Conservation (phyloP, 1,140 invertebrate species). For the Oryzaephilus surinamensis region DNA sequence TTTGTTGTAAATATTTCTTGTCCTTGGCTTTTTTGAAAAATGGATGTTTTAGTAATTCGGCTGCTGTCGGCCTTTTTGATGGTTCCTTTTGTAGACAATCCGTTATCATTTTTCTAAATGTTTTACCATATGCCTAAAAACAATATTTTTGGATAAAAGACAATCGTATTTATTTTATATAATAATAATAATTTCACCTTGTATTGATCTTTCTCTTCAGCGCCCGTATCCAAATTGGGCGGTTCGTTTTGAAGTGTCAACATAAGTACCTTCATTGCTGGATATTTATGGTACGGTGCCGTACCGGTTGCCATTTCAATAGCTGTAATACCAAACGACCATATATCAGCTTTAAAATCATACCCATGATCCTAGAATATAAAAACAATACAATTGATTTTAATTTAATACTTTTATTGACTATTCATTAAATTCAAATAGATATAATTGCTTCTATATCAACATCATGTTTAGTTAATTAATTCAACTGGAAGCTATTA, state of each 20-base stretch:
- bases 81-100: constrained; percentile 95
- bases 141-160: neutral
- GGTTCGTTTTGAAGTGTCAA: constrained; percentile 97
- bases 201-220: constrained; percentile 96
- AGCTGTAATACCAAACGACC: constrained; percentile 98
- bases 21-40: constrained; percentile 99
- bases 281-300: constrained; percentile 97
- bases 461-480: too few relatives aligned
- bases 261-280: constrained; percentile 99
- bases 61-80: constrained; percentile 87
- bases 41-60: constrained; percentile 94
- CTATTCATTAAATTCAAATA: too few relatives aligned
- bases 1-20: constrained; percentile 86
- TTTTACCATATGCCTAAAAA: constrained; percentile 78
- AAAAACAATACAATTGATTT: constrained; percentile 2
- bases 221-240: constrained; percentile 88
- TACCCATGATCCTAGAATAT: constrained; percentile 83
- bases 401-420: constrained; percentile 9
- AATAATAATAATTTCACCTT: constrained; percentile 50
- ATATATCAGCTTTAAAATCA: constrained; percentile 99
- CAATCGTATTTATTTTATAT: too few relatives aligned
- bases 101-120: constrained; percentile 89
- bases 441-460: too few relatives aligned
- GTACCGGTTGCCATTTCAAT: constrained; percentile 98
- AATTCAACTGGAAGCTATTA: too few relatives aligned